A percentile compares a stretch with the other conserved stretches of the same genome.
These are phyloP conservation scores for Tachina grossa DNA, from an alignment of 2,888 invertebrate genomes.

Conservation along the genomic window DNA sequence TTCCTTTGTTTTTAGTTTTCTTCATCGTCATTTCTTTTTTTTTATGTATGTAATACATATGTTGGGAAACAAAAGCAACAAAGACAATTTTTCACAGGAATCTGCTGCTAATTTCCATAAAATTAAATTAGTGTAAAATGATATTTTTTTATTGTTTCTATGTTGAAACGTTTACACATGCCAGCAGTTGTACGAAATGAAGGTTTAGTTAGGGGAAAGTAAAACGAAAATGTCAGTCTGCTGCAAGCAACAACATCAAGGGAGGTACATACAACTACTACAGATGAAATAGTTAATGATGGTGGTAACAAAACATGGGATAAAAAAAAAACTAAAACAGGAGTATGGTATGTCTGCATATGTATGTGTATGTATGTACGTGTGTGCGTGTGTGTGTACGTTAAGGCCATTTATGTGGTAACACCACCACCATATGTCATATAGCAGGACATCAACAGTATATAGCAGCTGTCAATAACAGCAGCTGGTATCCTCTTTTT, in stretches of 20 bases:
- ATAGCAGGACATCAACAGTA: constrained; percentile 60
- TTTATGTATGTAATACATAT: too few relatives aligned
- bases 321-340: constrained; percentile 24
- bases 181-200: constrained; percentile 7
- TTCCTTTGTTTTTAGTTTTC: not conserved
- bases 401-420: constrained; percentile 50
- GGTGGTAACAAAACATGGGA: constrained; percentile 18
- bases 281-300: not conserved
- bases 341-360: constrained; percentile 3
- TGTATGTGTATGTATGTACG: not conserved
- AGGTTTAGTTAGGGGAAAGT: constrained; percentile 23
- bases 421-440: constrained; percentile 68
- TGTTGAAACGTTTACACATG: constrained; percentile 59
- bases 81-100: constrained; percentile 47
- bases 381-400: not conserved
- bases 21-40: not conserved
- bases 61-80: not conserved
- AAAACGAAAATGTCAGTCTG: constrained; percentile 21
- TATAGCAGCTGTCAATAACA: constrained; percentile 69
- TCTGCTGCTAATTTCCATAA: constrained; percentile 68
- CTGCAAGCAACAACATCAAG: not conserved
- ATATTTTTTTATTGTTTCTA: constrained; percentile 50
- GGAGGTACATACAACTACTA: not conserved
- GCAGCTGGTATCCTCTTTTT: constrained; percentile 68
- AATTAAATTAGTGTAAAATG: constrained; percentile 68